Evolutionary conservation across 2,113 vertebrate species (phyloP), one percentile per base, ranked within the genome.

Genomic region (Mesoclemmys tuberculata): DNA sequence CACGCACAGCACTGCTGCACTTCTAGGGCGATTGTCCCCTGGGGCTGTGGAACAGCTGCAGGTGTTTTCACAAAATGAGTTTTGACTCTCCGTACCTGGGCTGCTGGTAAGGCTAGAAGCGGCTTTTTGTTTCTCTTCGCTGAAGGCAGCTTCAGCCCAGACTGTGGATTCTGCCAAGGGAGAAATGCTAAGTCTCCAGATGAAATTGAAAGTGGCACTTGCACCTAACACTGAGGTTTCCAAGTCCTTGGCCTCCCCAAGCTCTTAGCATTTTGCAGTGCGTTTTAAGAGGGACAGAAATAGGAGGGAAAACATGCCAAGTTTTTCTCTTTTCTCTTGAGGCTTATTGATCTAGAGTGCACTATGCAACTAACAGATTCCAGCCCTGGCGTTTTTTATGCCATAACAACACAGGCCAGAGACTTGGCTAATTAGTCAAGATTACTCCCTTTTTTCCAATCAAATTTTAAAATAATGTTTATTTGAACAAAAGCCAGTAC

Each of bases 1-100:
- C 82, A 31, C 10, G 79, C 86, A 89, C 84, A 93, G 79, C 81
- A 5, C 35, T 49, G 91, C 85, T 91, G 56, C 56, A 29, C 64
- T 9, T 68, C 78, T 92, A 49, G 41, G 86, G 87, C 49, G 61
- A 74, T 90, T 79, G 44, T 95, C 89, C 92, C 87, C 78, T 81
- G 75, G 5, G 2, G 19, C 88, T 38, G 54, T 2, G 68, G 54
- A 87, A 35, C 8, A 21, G 38, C 52, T 94, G 90, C 80, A 71
- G 68, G 85, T 71, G 38, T 48, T 91, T 94, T 74, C 54, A 11
- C 75, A 79, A 12, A 90, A 58, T 3, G 68, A 21, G 51, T 41
- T 48, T 78, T 48, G 52, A 83, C 46, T 61, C 48, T 82, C 26
- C 88, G 31, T 68, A 21, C 74, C 77, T 78, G 82, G 11, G 9